Conservation (phyloP, 1,140 invertebrate species). For the Aphaenogaster floridana region DNA sequence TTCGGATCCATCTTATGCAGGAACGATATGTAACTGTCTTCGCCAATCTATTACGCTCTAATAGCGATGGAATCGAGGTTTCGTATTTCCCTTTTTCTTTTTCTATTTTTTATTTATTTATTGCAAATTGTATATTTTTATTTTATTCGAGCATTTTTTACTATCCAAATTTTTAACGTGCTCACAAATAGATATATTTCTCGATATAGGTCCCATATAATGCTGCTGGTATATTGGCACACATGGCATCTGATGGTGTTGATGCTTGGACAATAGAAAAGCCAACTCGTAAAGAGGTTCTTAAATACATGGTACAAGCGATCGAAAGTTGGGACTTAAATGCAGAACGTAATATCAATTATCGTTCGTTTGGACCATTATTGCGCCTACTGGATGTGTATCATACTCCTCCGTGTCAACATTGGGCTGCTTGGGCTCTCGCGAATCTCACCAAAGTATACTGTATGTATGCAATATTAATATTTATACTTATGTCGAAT, state of each 20-base stretch:
- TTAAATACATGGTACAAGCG: constrained; percentile 92
- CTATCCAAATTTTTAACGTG: neutral
- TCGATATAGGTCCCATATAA: constrained; percentile 95
- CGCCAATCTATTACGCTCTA: constrained; percentile 93
- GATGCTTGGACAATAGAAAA: constrained; percentile 93
- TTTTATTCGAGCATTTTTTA: neutral
- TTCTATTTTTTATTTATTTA: constrained; percentile 16
- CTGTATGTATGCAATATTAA: constrained; percentile 89
- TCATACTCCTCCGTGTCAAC: constrained; percentile 96
- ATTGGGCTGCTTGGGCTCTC: constrained; percentile 99
- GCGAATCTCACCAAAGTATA: constrained; percentile 98
- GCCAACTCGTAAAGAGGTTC: constrained; percentile 91
- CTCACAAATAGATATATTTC: neutral
- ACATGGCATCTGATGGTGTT: constrained; percentile 97
- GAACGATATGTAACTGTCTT: constrained; percentile 95
- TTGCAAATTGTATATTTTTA: neutral
- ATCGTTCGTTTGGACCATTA: constrained; percentile 97
- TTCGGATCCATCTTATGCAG: constrained; percentile 95
- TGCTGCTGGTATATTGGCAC: constrained; percentile 97
- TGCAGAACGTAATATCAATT: constrained; percentile 97
- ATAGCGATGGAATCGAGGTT: constrained; percentile 97
- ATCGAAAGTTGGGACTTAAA: constrained; percentile 96
- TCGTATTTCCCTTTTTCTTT: constrained; percentile 18
- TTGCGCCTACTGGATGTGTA: constrained; percentile 92
- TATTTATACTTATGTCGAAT: neutral